Base-by-base conservation (phyloP, 2,888 invertebrate genomes). In the Mimumesa dahlbomi region DNA sequence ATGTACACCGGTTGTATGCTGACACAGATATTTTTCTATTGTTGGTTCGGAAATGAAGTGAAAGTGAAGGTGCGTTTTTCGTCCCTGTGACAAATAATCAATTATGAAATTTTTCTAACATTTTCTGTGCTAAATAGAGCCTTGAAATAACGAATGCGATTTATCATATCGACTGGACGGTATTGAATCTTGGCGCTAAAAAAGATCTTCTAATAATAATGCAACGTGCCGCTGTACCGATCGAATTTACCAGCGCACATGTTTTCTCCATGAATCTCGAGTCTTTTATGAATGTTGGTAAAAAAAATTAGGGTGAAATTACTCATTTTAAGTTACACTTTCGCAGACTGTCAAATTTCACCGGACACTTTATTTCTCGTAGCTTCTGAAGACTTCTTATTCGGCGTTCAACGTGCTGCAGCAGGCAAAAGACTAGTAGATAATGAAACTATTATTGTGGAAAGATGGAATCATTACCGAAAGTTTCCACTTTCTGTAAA, bases 31-130 rank as follows among this genome's bases (percentile, higher is more conserved):
- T 82, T 79, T 38, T 74, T 82, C n/a, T 72, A 83, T 42, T 85
- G 84, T 38, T 85, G 84, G 82, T 78, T 77, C 21, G 85, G 84
- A 9, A 83, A 83, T 46, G 82, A 85, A 50, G 69, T 85, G 1
- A 69, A 58, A 1, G n/a, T 75, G 11, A 66, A 75, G 69, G 73
- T 76, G n/a, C 1, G 22, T 5, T 21, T 45, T 40, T n/a, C n/a
- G 14, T 1, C 7, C 5, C 1, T 1, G 2, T 7, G 1, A 14
- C 21, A 5, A n/a, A n/a, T n/a, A n/a, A n/a, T n/a, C n/a, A n/a
- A n/a, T n/a, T n/a, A n/a, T n/a, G n/a, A n/a, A n/a, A n/a, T n/a
- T n/a, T 5, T 7, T 45, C 25, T 40, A 13, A 7, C 38, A 14
- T 46, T n/a, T 2, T n/a, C n/a, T n/a, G n/a, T n/a, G n/a, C n/a